These are phyloP conservation scores for Drosophila baimaii DNA, from an alignment of 1,140 invertebrate genomes.

Conservation along the genomic window DNA sequence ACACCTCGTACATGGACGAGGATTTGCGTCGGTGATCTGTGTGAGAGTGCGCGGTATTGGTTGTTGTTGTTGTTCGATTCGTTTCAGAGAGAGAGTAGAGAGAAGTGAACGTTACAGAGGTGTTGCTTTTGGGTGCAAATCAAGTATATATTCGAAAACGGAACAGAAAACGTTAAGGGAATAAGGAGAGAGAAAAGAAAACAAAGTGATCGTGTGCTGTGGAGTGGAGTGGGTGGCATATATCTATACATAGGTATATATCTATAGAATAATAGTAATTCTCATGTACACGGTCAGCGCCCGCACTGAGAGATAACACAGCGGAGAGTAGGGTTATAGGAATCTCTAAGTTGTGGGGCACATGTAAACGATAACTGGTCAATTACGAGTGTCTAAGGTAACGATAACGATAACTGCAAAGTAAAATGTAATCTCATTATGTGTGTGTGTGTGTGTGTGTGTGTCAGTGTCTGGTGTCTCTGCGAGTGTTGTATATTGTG, in stretches of 20 bases:
- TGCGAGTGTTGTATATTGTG: constrained; percentile 33
- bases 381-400: constrained; percentile 58
- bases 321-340: constrained; percentile 8
- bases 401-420: constrained; percentile 76
- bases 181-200: constrained; percentile 3
- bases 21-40: constrained; percentile 86
- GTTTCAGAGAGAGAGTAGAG: constrained; percentile 40
- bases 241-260: constrained; percentile 15
- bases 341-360: constrained; percentile 31
- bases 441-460: constrained; percentile 32
- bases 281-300: constrained; percentile 27
- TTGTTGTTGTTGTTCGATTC: constrained; percentile 37
- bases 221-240: constrained; percentile 17
- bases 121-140: constrained; percentile 41
- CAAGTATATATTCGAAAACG: constrained; percentile 30
- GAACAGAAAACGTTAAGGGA: constrained; percentile 3
- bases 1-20: constrained; percentile 91
- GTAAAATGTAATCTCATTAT: constrained; percentile 70
- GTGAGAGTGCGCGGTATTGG: constrained; percentile 40
- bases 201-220: constrained; percentile 30
- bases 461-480: constrained; percentile 29
- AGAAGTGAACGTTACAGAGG: constrained; percentile 52
- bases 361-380: constrained; percentile 47
- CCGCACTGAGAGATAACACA: constrained; percentile 25
- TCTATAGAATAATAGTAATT: constrained; percentile 37